Conservation (phyloP, 2,113 vertebrate genomes). For the Macaca mulatta region DNA sequence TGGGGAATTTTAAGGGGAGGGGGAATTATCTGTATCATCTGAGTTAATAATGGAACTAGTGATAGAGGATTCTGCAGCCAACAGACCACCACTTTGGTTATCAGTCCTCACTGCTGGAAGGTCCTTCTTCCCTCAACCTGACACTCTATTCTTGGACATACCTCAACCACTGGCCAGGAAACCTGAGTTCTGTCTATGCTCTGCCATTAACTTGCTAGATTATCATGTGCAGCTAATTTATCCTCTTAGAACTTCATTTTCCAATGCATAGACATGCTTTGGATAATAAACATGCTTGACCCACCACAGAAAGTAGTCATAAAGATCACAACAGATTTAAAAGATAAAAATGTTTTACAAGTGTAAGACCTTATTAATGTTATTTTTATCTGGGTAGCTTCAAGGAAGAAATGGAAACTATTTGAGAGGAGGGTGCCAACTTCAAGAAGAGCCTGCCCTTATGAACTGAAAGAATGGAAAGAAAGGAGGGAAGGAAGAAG, state of each 20-base stretch:
- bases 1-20: background rate
- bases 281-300: background rate
- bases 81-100: background rate
- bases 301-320: background rate
- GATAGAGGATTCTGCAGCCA: background rate
- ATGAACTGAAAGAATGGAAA: background rate
- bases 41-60: background rate
- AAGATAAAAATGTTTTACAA: slow-evolving; percentile 52
- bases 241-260: background rate
- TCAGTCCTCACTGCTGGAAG: background rate
- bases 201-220: background rate
- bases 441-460: slow-evolving; percentile 11
- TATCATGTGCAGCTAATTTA: slow-evolving; percentile 37
- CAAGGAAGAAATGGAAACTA: slow-evolving; percentile 33
- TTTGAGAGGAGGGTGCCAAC: background rate
- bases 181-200: background rate
- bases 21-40: background rate
- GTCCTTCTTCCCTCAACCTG: background rate
- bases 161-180: background rate
- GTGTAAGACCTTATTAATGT: background rate
- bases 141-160: background rate
- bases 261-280: background rate
- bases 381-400: background rate
- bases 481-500: no score
- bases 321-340: slow-evolving; percentile 54